Evolutionary conservation across 92 coral and sea anemone genomes (phyloP).

Genomic region (Porites lobata): DNA sequence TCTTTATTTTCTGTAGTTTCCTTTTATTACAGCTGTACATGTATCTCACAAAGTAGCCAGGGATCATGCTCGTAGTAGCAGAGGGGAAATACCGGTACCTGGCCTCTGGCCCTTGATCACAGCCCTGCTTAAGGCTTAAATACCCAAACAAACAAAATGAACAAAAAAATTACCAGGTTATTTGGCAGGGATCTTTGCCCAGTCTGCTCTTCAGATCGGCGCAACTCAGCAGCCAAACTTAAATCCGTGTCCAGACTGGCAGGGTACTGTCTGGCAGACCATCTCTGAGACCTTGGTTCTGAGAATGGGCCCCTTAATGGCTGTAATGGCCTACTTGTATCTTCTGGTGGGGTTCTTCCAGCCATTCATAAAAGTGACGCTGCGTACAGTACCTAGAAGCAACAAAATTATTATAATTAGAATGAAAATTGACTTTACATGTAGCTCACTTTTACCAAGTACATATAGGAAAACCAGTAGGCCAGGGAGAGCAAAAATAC

Average conservation of each 20-base stretch:
- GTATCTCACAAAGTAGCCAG: too few relatives aligned
- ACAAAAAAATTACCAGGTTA: slow-evolving; percentile 75
- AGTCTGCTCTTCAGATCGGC: slow-evolving; percentile 84
- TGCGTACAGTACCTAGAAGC: neutral
- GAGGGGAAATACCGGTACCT: neutral
- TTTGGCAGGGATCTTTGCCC: slow-evolving; percentile 90
- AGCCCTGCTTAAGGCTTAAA: neutral
- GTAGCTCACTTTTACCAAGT: too few relatives aligned
- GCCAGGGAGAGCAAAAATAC: too few relatives aligned
- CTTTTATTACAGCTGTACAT: too few relatives aligned
- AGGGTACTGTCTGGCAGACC: slow-evolving; percentile 87
- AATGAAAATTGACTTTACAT: neutral
- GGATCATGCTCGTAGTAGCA: too few relatives aligned
- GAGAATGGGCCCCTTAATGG: slow-evolving; percentile 65
- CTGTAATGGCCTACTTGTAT: slow-evolving; percentile 60
- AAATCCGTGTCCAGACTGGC: slow-evolving; percentile 91
- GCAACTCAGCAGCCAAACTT: slow-evolving; percentile 89
- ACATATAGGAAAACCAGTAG: too few relatives aligned
- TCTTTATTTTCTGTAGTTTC: too few relatives aligned
- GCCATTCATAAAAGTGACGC: slow-evolving; percentile 74
- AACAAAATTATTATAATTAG: neutral
- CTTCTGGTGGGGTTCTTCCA: slow-evolving; percentile 85
- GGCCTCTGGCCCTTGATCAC: neutral
- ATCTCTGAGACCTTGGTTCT: slow-evolving; percentile 89
- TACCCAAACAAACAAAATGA: neutral